These are phyloP conservation scores for Manis pentadactyla DNA, from an alignment of 2,797 vertebrate genomes.

Conservation along the genomic window DNA sequence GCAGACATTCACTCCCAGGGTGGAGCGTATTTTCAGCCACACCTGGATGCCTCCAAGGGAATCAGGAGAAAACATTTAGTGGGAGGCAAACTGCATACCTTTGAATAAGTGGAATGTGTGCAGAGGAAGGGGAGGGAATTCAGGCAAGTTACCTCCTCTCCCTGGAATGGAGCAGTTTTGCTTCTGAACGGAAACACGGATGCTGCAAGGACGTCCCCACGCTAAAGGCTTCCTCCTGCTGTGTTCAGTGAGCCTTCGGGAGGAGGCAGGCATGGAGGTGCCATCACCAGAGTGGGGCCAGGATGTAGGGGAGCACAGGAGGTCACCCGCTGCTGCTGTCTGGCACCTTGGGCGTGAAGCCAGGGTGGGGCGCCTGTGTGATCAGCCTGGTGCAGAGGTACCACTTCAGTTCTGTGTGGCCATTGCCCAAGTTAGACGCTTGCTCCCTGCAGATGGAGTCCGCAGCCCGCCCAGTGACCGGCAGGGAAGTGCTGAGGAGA, in stretches of 20 bases:
- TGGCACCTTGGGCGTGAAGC: background rate
- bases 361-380: background rate
- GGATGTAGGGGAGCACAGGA: background rate
- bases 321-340: background rate
- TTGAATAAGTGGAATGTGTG: background rate
- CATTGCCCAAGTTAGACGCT: rapidly evolving
- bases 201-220: too few relatives aligned
- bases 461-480: too few relatives aligned
- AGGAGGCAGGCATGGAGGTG: background rate
- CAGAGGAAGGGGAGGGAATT: too few relatives aligned
- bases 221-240: background rate
- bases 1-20: background rate
- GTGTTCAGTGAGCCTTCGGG: slow-evolving; percentile 39
- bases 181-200: background rate
- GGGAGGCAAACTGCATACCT: background rate
- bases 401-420: background rate
- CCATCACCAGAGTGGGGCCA: background rate
- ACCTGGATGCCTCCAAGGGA: background rate
- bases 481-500: background rate
- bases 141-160: background rate
- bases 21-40: background rate
- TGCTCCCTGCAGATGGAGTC: background rate
- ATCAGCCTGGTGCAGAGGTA: background rate
- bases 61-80: background rate
- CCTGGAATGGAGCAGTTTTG: background rate